These are phyloP conservation scores for Hylaea fasciaria DNA, from an alignment of 2,888 invertebrate genomes.

Conservation along the genomic window DNA sequence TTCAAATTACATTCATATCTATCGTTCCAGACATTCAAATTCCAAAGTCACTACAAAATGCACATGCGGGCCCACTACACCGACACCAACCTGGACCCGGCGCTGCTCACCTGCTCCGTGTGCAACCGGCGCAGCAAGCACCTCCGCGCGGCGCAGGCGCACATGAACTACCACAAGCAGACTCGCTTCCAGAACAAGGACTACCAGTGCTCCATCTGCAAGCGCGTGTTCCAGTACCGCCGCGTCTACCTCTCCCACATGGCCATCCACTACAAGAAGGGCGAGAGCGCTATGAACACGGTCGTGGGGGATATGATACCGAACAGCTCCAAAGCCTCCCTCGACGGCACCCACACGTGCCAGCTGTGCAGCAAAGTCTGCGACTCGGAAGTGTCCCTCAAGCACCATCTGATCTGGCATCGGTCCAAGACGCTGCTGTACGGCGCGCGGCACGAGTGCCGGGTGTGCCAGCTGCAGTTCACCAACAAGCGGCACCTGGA, in stretches of 20 bases:
- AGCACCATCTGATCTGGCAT: conserved; percentile 77
- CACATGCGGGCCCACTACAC: conserved; percentile 78
- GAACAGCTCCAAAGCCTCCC: conserved; percentile 47
- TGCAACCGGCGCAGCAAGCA: conserved; percentile 78
- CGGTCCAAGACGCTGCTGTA: conserved; percentile 72
- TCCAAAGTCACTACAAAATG: conserved; percentile 74
- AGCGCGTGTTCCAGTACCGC: conserved; percentile 72
- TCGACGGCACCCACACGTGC: conserved; percentile 72
- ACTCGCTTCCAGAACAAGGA: conserved; percentile 78
- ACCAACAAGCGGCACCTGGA: conserved; percentile 76
- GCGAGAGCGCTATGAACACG: conserved; percentile 71
- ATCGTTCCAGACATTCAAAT: conserved; percentile 71
- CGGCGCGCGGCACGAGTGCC: conserved; percentile 76
- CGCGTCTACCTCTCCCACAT: conserved; percentile 79
- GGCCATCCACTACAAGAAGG: conserved; percentile 78
- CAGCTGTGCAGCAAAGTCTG: conserved; percentile 77
- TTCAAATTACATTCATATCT: not conserved
- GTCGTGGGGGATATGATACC: conserved; percentile 60
- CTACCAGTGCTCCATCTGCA: conserved; percentile 80
- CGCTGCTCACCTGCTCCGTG: conserved; percentile 70
- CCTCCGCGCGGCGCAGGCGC: conserved; percentile 76
- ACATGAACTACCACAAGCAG: conserved; percentile 80
- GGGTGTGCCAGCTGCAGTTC: conserved; percentile 76
- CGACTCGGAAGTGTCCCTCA: conserved; percentile 73
- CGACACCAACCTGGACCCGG: conserved; percentile 73